Evolutionary conservation across 2,888 invertebrate genomes (phyloP).

Genomic region (Aethes cnicana): DNA sequence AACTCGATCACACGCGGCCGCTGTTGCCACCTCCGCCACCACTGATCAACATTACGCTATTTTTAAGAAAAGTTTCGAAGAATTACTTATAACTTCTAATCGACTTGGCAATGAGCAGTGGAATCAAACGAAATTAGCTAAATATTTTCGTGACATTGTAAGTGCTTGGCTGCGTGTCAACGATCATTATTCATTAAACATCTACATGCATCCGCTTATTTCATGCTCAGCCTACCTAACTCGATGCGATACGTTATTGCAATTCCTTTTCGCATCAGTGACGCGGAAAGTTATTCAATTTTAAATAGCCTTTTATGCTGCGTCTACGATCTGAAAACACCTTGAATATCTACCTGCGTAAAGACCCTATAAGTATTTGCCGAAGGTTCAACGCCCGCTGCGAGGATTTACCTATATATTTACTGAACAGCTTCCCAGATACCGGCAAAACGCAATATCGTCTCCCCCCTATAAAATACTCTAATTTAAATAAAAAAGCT

Average conservation of each 20-base stretch:
- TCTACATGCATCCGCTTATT: constrained; percentile 50
- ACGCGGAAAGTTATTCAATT: constrained; percentile 40
- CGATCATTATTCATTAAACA: constrained; percentile 63
- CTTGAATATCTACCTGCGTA: constrained; percentile 28
- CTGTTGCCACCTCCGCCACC: constrained; percentile 50
- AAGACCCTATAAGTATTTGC: constrained; percentile 56
- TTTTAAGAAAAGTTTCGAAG: constrained; percentile 42
- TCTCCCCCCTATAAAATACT: constrained; percentile 81
- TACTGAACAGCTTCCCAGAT: constrained; percentile 69
- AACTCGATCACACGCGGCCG: constrained; percentile 63
- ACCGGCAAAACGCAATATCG: constrained; percentile 80
- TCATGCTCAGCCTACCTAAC: constrained; percentile 10
- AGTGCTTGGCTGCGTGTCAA: constrained; percentile 64
- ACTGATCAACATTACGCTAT: constrained; percentile 47
- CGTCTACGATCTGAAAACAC: constrained; percentile 48
- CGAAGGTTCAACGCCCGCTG: constrained; percentile 58
- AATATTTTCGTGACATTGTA: constrained; percentile 50
- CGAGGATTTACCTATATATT: constrained; percentile 63
- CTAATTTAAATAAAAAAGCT: constrained; percentile 83
- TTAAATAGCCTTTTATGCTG: constrained; percentile 44
- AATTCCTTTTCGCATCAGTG: constrained; percentile 31
- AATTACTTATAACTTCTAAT: constrained; percentile 44
- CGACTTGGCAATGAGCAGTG: constrained; percentile 39
- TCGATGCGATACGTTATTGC: constrained; percentile 8
- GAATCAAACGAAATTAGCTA: constrained; percentile 46